Evolutionary conservation across 2,797 vertebrate species (phyloP).

Genomic region (Monodelphis domestica): DNA sequence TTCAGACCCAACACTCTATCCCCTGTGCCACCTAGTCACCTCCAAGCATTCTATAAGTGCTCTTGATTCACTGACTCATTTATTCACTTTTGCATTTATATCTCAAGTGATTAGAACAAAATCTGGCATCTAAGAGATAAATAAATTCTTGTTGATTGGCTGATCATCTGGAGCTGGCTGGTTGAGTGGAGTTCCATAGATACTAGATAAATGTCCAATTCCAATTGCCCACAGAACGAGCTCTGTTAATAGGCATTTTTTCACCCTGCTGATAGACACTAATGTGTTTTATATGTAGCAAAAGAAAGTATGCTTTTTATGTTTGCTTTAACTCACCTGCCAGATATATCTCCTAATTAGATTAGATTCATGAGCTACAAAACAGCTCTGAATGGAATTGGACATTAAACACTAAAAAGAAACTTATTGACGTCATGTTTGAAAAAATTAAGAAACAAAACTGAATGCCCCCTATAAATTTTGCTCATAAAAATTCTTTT

Average conservation of each 20-base stretch:
- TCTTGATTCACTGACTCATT: not conserved
- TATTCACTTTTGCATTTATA: not conserved
- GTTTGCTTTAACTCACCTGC: not conserved
- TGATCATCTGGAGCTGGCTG: not conserved
- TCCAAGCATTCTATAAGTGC: not conserved
- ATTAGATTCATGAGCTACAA: constrained; percentile 8
- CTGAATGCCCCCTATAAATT: constrained; percentile 7
- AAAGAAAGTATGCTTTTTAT: not conserved
- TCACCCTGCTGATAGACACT: not conserved
- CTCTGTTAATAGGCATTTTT: not conserved
- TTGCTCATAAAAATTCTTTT: not conserved
- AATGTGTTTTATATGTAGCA: not conserved
- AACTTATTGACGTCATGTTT: not conserved
- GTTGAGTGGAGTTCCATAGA: not conserved
- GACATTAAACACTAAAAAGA: constrained; percentile 27
- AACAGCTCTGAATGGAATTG: constrained; percentile 16
- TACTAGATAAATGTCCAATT: constrained; percentile 1
- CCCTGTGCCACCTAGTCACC: not conserved
- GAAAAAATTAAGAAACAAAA: constrained; percentile 24
- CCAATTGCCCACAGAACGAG: not conserved
- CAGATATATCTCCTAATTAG: constrained; percentile 19
- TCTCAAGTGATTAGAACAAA: not conserved
- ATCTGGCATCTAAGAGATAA: not conserved
- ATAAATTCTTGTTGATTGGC: not conserved
- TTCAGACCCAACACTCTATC: not conserved